Evolutionary conservation across 2,113 vertebrate species (phyloP).

Genomic region (Martes martes): DNA sequence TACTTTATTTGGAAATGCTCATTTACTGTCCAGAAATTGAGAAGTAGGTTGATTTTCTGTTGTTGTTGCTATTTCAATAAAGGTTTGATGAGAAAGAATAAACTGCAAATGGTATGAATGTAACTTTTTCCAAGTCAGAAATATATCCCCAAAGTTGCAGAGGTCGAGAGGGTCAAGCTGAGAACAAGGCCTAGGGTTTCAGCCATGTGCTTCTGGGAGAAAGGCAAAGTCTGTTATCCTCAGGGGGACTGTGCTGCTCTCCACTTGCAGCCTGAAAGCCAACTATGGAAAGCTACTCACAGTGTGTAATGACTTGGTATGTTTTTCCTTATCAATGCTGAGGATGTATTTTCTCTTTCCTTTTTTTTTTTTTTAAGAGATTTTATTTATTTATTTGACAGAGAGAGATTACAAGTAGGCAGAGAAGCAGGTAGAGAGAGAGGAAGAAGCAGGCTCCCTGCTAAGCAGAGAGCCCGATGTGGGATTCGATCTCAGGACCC

Average conservation of each 20-base stretch:
- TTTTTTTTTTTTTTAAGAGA: no score
- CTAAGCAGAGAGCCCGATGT: no score
- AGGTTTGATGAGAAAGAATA: not conserved
- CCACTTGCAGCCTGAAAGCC: not conserved
- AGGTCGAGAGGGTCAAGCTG: not conserved
- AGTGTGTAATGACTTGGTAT: not conserved
- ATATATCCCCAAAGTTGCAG: not conserved
- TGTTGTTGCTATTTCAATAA: not conserved
- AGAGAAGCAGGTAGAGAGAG: no score
- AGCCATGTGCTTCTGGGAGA: accelerated
- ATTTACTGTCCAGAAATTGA: not conserved
- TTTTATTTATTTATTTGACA: no score
- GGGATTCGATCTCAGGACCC: no score
- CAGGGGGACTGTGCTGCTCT: not conserved
- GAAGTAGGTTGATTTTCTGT: accelerated
- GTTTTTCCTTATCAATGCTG: not conserved
- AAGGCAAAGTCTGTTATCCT: accelerated
- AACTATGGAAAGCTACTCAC: not conserved
- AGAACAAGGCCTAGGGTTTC: not conserved
- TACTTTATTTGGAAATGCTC: not conserved
- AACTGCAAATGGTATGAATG: not conserved
- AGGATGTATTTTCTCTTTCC: not conserved
- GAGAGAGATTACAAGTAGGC: no score
- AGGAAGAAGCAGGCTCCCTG: no score
- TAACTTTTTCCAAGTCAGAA: not conserved